These are phyloP conservation scores for Neosilurus hyrtlii DNA, from an alignment of 2,797 vertebrate species.

Conservation along the genomic window DNA sequence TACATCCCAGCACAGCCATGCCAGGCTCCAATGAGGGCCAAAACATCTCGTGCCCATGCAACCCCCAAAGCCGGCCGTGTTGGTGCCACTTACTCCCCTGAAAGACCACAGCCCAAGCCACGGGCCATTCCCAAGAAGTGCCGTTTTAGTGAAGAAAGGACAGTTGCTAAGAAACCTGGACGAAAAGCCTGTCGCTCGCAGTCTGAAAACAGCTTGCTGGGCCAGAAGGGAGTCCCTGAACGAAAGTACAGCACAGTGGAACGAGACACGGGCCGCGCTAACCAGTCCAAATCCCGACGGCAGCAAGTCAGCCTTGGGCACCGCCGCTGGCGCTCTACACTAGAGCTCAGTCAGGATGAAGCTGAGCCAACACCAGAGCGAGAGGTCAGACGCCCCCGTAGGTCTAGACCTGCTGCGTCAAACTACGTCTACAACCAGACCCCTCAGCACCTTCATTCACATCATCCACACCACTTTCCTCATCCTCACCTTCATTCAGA, in stretches of 20 bases:
- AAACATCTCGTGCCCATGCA: conserved; percentile 53
- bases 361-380: conserved; percentile 59
- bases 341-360: conserved; percentile 81
- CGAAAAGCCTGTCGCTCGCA: conserved; percentile 79
- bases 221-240: conserved; percentile 63
- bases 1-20: conserved; percentile 80
- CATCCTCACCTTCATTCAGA: conserved; percentile 61
- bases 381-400: conserved; percentile 58
- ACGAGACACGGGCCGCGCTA: conserved; percentile 66
- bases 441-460: conserved; percentile 43
- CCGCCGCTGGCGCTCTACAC: conserved; percentile 75
- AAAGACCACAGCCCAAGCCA: conserved; percentile 49
- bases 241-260: conserved; percentile 77
- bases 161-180: conserved; percentile 65
- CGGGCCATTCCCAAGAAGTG: conserved; percentile 73
- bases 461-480: conserved; percentile 53
- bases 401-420: conserved; percentile 54
- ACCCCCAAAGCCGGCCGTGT: conserved; percentile 58
- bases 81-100: conserved; percentile 68
- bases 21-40: conserved; percentile 59
- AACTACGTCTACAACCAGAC: conserved; percentile 53
- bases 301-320: conserved; percentile 59
- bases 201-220: conserved; percentile 81
- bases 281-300: conserved; percentile 64
- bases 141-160: conserved; percentile 71